Conservation (phyloP, 2,888 invertebrate genomes). For the Paralinhomoeus sp. region DNA sequence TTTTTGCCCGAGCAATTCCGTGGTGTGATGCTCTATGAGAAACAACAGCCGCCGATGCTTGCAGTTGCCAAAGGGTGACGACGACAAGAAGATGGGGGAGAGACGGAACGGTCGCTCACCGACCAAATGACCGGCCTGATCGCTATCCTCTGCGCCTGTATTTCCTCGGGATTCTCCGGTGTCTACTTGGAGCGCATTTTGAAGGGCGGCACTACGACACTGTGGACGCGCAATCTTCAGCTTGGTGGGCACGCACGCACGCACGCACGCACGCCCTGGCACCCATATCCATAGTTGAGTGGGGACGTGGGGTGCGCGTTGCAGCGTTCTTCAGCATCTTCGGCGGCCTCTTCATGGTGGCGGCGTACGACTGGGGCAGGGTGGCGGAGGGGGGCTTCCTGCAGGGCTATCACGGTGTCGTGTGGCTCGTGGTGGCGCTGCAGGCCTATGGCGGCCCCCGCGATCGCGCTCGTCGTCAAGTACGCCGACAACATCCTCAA, state of each 20-base stretch:
- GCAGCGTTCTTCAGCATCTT: constrained; percentile 30
- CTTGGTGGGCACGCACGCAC: no score
- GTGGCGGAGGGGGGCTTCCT: constrained; percentile 31
- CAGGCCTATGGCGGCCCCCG: constrained; percentile 35
- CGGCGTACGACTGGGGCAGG: constrained; percentile 26
- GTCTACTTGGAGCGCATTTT: constrained; percentile 36
- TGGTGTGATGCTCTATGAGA: no score
- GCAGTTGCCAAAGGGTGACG: constrained; percentile 4
- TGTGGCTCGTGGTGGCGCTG: constrained; percentile 31
- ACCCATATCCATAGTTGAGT: not conserved
- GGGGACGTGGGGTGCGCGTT: constrained; percentile 1
- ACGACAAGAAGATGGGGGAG: not conserved
- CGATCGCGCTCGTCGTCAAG: constrained; percentile 35
- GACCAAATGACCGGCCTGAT: constrained; percentile 27
- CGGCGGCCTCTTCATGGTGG: constrained; percentile 27
- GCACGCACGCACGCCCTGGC: no score
- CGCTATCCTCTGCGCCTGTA: constrained; percentile 31
- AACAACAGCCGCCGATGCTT: not conserved
- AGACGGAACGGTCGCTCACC: not conserved
- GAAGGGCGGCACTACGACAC: constrained; percentile 28
- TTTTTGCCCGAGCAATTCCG: no score
- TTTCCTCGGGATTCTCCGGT: constrained; percentile 35
- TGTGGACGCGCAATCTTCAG: constrained; percentile 34
- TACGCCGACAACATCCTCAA: constrained; percentile 37
- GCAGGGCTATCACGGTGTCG: constrained; percentile 31